These are phyloP conservation scores for Hydrophis major DNA, from an alignment of 2,797 vertebrate species.

Conservation along the genomic window DNA sequence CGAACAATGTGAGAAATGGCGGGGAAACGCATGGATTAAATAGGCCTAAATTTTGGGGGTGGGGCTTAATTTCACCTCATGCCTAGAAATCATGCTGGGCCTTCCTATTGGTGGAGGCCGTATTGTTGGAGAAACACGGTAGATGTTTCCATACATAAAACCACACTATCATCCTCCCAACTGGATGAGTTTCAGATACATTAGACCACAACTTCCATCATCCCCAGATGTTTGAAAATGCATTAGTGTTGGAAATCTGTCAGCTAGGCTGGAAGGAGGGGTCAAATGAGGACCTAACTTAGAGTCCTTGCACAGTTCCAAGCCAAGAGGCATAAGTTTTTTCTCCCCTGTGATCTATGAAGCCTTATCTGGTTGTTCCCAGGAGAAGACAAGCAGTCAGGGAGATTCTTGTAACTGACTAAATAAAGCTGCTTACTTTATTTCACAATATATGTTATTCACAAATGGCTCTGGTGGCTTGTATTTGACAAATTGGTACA, in stretches of 20 bases:
- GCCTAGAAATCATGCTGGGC: too few relatives aligned
- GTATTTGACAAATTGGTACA: not conserved
- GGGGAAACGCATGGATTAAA: too few relatives aligned
- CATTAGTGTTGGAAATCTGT: not conserved
- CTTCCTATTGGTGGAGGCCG: too few relatives aligned
- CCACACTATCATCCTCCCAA: not conserved
- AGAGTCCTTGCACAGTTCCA: too few relatives aligned
- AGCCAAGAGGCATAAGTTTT: not conserved
- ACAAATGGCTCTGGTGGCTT: not conserved
- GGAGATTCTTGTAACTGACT: not conserved
- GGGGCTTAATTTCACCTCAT: too few relatives aligned
- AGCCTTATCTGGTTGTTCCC: not conserved
- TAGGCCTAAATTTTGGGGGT: too few relatives aligned
- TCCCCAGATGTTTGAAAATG: not conserved
- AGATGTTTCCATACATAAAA: conserved; percentile 15
- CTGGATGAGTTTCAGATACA: not conserved
- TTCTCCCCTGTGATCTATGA: not conserved
- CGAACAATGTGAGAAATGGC: too few relatives aligned
- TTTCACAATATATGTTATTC: not conserved
- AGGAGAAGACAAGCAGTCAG: not conserved
- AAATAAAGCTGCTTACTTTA: not conserved
- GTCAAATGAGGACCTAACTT: not conserved
- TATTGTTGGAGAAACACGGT: too few relatives aligned
- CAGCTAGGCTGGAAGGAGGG: not conserved
- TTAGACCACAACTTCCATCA: not conserved